Conservation (phyloP, 2,888 invertebrate genomes). For the Lapara coniferarum region DNA sequence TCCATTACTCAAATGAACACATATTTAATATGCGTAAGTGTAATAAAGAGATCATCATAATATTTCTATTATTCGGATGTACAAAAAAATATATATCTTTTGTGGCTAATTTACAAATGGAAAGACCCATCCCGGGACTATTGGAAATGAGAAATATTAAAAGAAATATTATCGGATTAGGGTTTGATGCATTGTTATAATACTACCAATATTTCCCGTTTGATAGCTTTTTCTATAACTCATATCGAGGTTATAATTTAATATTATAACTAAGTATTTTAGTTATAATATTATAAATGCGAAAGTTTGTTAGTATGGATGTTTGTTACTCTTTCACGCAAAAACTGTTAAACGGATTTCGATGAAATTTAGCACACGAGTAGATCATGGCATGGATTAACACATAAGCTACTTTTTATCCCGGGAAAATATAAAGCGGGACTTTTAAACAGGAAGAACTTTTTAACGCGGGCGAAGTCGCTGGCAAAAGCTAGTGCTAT, state of each 20-base stretch:
- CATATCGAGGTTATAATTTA: not conserved
- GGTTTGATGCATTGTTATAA: not conserved
- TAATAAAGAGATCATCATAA: not conserved
- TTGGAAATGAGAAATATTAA: slow-evolving; percentile 29
- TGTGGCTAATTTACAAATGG: slow-evolving; percentile 46
- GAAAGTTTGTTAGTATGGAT: too few relatives aligned
- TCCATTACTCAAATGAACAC: slow-evolving; percentile 9
- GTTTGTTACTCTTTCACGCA: too few relatives aligned
- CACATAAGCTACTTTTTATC: too few relatives aligned
- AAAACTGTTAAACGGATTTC: too few relatives aligned
- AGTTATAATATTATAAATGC: too few relatives aligned
- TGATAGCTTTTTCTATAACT: not conserved
- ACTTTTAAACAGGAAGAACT: too few relatives aligned
- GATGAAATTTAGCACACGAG: too few relatives aligned
- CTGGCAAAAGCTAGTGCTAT: too few relatives aligned
- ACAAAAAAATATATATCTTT: slow-evolving; percentile 36
- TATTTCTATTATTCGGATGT: slow-evolving; percentile 22
- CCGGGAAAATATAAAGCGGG: too few relatives aligned
- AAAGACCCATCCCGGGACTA: slow-evolving; percentile 29
- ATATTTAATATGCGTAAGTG: slow-evolving; percentile 10
- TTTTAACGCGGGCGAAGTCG: too few relatives aligned
- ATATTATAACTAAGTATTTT: too few relatives aligned
- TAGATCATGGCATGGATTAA: too few relatives aligned
- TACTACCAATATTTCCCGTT: not conserved
- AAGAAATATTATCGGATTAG: slow-evolving; percentile 2